Evolutionary conservation across 2,113 vertebrate species (phyloP).

Genomic region (Orthonyx spaldingii): DNA sequence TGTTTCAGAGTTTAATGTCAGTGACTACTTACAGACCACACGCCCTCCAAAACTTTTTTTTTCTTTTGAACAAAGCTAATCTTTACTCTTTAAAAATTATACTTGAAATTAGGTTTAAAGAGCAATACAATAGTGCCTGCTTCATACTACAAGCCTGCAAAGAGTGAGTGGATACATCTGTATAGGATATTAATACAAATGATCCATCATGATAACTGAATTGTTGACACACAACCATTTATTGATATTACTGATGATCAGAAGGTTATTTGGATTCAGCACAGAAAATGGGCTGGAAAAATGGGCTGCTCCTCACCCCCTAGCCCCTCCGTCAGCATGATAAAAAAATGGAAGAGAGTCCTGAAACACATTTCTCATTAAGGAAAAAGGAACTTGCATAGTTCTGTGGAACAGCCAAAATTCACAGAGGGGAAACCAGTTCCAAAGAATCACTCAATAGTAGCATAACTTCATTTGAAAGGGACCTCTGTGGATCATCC

Average conservation of each 20-base stretch:
- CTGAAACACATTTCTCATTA: not conserved
- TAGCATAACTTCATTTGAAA: not conserved
- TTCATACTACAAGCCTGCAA: not conserved
- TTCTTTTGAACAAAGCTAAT: not conserved
- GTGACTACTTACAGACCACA: not conserved
- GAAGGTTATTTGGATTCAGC: not conserved
- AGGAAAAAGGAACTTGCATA: not conserved
- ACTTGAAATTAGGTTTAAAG: not conserved
- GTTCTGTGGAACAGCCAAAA: not conserved
- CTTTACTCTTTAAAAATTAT: not conserved
- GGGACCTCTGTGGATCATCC: not conserved
- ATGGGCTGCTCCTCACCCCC: not conserved
- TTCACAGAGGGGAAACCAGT: not conserved
- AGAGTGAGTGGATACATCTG: not conserved
- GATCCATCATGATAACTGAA: not conserved
- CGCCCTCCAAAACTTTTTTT: not conserved
- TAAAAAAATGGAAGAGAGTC: not conserved
- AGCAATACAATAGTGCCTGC: not conserved
- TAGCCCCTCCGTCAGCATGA: not conserved
- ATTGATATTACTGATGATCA: not conserved
- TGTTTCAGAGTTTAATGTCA: not conserved
- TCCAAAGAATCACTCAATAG: not conserved
- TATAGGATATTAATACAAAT: not conserved
- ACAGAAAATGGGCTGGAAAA: not conserved
- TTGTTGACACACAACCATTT: not conserved